phyloP scores from a whole-genome alignment of 2,888 invertebrate genomes.

The Hetaerina titia region DNA sequence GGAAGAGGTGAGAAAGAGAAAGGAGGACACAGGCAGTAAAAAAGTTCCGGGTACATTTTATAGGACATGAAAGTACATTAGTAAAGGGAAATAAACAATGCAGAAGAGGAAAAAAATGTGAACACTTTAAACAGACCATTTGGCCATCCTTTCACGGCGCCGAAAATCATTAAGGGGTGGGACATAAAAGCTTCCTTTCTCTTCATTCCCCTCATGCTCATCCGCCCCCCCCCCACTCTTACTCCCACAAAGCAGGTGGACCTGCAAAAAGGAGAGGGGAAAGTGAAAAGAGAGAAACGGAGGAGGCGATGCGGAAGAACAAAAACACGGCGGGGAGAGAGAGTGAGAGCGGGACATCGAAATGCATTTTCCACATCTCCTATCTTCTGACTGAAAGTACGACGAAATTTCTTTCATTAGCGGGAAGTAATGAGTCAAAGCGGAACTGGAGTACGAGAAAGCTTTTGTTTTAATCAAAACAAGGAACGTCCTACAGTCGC shows the following conservation, averaged over 20 bases:
- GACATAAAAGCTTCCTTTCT: not conserved
- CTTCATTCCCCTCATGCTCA: too few species aligned
- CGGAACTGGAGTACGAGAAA: not conserved
- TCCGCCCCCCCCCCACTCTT: not conserved
- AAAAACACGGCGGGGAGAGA: not conserved
- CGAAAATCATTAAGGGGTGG: not conserved
- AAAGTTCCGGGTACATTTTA: not conserved
- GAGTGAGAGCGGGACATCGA: not conserved
- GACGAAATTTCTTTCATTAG: not conserved
- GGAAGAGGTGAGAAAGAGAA: not conserved
- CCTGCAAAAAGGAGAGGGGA: not conserved
- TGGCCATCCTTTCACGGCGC: not conserved
- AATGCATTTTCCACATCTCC: not conserved
- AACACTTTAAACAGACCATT: constrained; percentile 2
- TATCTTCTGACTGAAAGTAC: too few species aligned
- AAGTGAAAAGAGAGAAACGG: not conserved
- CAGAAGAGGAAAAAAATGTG: not conserved
- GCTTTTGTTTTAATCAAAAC: not conserved
- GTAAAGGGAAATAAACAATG: constrained; percentile 12
- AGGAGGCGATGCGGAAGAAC: not conserved
- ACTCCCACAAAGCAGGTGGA: not conserved
- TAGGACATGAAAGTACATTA: not conserved
- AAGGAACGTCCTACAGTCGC: not conserved
- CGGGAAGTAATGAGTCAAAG: not conserved
- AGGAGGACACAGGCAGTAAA: not conserved